A percentile compares a stretch with the other conserved stretches of the same genome.
Evolutionary conservation across 2,888 invertebrate genomes (phyloP).

Genomic region (Polydrusus cervinus): DNA sequence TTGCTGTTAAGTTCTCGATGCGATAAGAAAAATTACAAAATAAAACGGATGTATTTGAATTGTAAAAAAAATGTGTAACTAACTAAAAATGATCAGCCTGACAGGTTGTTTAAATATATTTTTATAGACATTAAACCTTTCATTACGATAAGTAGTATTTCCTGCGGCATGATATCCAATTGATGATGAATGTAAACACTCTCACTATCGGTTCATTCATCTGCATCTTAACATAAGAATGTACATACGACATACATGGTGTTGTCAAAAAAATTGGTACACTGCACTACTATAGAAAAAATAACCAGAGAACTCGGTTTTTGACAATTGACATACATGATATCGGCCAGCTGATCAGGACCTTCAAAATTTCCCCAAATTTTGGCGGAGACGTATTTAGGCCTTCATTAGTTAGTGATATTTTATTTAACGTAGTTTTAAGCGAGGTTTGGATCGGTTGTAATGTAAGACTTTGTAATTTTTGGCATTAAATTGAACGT

Average conservation of each 20-base stretch:
- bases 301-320: no score
- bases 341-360: no score
- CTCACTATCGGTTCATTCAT: slow-evolving; percentile 41
- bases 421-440: no score
- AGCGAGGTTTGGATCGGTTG: no score
- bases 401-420: no score
- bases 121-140: slow-evolving; percentile 38
- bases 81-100: slow-evolving; percentile 26
- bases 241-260: no score
- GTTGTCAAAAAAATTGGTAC: slow-evolving; percentile 11
- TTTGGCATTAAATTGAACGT: no score
- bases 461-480: no score
- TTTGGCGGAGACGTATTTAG: no score
- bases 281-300: no score
- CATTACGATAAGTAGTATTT: slow-evolving; percentile 37
- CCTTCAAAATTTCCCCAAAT: no score
- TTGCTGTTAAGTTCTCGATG: neutral
- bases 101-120: slow-evolving; percentile 42
- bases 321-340: no score
- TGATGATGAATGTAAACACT: slow-evolving; percentile 39
- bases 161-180: slow-evolving; percentile 37
- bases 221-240: slow-evolving; percentile 24
- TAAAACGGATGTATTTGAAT: slow-evolving; percentile 32
- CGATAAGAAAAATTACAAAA: slow-evolving; percentile 41
- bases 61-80: slow-evolving; percentile 37